Percentiles rank a stretch among this genome's conserved stretches.
These are phyloP conservation scores for Tanytarsus gracilentus DNA, from an alignment of 2,888 invertebrate species.

Conservation along the genomic window DNA sequence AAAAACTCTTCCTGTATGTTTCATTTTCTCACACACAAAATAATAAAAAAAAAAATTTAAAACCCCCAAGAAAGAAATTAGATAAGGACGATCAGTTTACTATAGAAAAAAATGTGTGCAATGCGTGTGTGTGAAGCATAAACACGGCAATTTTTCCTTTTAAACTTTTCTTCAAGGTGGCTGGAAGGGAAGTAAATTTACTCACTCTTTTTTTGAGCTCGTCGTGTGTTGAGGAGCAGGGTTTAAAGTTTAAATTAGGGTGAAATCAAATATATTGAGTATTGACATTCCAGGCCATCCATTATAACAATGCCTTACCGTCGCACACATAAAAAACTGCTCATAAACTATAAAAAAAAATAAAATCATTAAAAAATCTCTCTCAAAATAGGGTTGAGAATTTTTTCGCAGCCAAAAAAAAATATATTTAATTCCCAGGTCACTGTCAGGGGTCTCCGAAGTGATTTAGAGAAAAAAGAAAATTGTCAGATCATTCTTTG, in stretches of 20 bases:
- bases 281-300: conserved; percentile 17
- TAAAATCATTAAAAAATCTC: conserved; percentile 23
- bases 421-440: conserved; percentile 18
- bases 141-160: not conserved
- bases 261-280: conserved; percentile 23
- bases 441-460: conserved; percentile 1
- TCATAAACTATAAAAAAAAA: conserved; percentile 4
- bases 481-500: conserved; percentile 15
- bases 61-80: conserved; percentile 17
- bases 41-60: conserved; percentile 4
- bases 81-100: conserved; percentile 19
- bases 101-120: not conserved
- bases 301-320: not conserved
- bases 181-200: not conserved
- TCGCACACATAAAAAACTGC: conserved; percentile 10
- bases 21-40: not conserved
- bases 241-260: conserved; percentile 10
- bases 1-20: not conserved
- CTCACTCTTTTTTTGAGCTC: too few relatives aligned
- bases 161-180: conserved; percentile 1
- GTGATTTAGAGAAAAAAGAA: too few relatives aligned
- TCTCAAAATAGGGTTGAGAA: conserved; percentile 18
- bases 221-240: conserved; percentile 18
- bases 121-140: not conserved
- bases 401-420: conserved; percentile 9